Evolutionary conservation across 1,140 invertebrate genomes (phyloP), one percentile per base, ranked within the genome.

Genomic region (Formica exsecta): DNA sequence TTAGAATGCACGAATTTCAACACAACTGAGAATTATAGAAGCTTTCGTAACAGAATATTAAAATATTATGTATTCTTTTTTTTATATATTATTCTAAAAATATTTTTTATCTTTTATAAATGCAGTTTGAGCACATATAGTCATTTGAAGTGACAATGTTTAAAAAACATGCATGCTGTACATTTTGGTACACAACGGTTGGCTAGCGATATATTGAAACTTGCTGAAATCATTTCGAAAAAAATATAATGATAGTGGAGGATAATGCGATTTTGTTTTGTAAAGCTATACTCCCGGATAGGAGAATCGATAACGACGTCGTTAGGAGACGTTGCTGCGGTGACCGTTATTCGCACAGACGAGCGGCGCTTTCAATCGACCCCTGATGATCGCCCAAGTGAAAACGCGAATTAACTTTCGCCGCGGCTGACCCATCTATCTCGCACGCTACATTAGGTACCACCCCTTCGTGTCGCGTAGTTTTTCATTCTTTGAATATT

Each of bases 391-490:
- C 90, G 86, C 57, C 66, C n/a, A 87, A 91, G 91, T 87, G 89
- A 91, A 92, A 92, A 91, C 88, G 88, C 87, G 91, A 92, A 92
- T 92, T 88, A 92, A 92, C 90, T 91, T 91, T 92, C 88, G 77
- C 85, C 71, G 91, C 68, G 88, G 70, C 61, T 86, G 70, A 92
- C 74, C 87, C 90, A 91, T 92, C 91, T 91, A 91, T 92, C 91
- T 91, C 91, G 88, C 75, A 92, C 91, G 91, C 81, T 92, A 92
- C 91, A 92, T 92, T 92, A 92, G 89, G 71, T 65, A 64, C 61
- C 88, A 85, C 90, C 90, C 90, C 88, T 88, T 86, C 83, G 85
- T 76, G 88, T 86, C 86, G 68, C 81, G 75, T 76, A 89, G 85
- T 92, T 92, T 92, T 92, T 90, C 86, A 89, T 91, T 86, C 89